Conservation (phyloP, 2,113 vertebrate genomes). For the Psittacula cyanocephala region DNA sequence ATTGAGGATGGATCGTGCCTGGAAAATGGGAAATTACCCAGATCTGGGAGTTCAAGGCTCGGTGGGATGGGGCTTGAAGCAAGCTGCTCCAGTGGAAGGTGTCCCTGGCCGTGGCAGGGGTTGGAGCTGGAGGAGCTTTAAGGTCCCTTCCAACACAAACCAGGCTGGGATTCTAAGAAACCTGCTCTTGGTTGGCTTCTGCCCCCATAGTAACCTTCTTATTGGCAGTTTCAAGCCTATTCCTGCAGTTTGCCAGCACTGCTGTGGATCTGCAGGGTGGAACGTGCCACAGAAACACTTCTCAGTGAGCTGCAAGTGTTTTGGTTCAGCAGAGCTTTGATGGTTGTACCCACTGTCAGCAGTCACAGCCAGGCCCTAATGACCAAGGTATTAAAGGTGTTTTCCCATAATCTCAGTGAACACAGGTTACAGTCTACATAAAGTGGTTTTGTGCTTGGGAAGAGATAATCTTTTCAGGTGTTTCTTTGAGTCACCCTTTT, state of each 20-base stretch:
- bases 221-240: fast-evolving
- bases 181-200: neutral
- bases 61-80: neutral
- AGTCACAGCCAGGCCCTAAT: neutral
- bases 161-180: neutral
- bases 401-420: neutral
- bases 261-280: neutral
- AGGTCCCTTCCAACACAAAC: neutral
- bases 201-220: fast-evolving
- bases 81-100: neutral
- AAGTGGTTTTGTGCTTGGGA: fast-evolving
- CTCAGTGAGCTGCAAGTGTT: neutral
- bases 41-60: neutral
- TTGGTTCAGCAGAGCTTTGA: fast-evolving
- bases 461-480: neutral
- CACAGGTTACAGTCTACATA: neutral
- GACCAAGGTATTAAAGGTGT: neutral
- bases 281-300: fast-evolving
- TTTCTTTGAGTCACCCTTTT: neutral
- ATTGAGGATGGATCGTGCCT: fast-evolving
- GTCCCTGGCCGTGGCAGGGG: neutral
- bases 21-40: fast-evolving
- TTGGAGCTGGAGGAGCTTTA: neutral
- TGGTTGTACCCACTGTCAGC: fast-evolving
- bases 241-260: fast-evolving